These are phyloP conservation scores for Caenorhabditis plicata DNA, from an alignment of 2,888 invertebrate genomes.

Conservation along the genomic window DNA sequence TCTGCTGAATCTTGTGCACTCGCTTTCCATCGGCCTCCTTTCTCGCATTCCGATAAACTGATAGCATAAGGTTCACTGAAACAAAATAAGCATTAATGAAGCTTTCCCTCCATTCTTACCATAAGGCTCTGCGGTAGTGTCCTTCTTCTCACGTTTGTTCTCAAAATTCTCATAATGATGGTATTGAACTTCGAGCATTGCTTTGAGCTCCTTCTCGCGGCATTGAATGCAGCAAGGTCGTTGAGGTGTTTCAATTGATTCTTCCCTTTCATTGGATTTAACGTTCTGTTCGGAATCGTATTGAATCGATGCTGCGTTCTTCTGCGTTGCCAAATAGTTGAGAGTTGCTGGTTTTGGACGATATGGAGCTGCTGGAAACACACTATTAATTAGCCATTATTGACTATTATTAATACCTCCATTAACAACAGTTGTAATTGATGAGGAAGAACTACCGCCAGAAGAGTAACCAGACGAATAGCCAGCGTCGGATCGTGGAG, in stretches of 20 bases:
- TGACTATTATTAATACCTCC: neutral
- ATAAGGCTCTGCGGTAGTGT: constrained; percentile 8
- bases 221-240: constrained; percentile 25
- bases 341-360: neutral
- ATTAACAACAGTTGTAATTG: constrained; percentile 16
- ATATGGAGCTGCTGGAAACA: neutral
- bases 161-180: constrained; percentile 23
- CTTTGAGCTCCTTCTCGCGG: constrained; percentile 22
- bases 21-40: constrained; percentile 10
- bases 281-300: neutral
- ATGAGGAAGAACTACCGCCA: constrained; percentile 14
- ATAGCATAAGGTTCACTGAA: constrained; percentile 20
- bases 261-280: no score
- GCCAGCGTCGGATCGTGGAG: neutral
- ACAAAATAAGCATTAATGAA: neutral
- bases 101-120: neutral
- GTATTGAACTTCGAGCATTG: constrained; percentile 8
- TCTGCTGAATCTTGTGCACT: constrained; percentile 25
- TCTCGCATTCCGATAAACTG: constrained; percentile 8
- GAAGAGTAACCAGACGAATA: constrained; percentile 25
- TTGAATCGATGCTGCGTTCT: neutral
- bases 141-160: constrained; percentile 2
- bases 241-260: no score
- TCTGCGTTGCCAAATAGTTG: no score
- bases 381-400: neutral